Conservation (phyloP, 2,113 vertebrate genomes). For the Melozone crissalis region DNA sequence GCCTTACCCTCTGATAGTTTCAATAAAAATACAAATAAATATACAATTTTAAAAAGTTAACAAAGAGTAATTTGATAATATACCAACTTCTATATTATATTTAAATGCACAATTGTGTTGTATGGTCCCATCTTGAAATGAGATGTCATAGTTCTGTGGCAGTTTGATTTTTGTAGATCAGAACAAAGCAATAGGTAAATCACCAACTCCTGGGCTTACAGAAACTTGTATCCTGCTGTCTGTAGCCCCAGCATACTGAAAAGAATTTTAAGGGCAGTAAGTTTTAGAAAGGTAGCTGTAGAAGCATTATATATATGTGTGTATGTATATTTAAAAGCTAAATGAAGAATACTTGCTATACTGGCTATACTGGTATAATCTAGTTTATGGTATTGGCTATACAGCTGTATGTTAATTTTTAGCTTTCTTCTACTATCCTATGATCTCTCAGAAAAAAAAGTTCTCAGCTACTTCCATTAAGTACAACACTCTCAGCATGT, state of each 20-base stretch:
- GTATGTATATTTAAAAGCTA: not conserved
- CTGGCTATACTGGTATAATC: not conserved
- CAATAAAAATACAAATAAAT: not conserved
- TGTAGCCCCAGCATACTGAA: not conserved
- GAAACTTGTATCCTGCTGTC: not conserved
- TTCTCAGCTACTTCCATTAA: not conserved
- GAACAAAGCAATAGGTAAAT: not conserved
- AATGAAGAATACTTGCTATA: not conserved
- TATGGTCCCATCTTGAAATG: not conserved
- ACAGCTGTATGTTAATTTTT: not conserved
- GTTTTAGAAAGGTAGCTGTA: not conserved
- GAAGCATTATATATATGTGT: not conserved
- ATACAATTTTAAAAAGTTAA: not conserved
- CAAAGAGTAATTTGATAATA: not conserved
- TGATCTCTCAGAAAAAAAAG: not conserved
- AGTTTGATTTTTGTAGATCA: not conserved
- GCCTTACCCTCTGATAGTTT: not conserved
- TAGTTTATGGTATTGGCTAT: not conserved
- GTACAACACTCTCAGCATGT: not conserved
- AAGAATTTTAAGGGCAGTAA: not conserved
- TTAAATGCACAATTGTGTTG: not conserved
- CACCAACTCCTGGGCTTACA: not conserved
- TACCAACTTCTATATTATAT: not conserved
- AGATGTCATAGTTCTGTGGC: not conserved
- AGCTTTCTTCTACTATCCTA: not conserved